A percentile compares a stretch with the other conserved stretches of the same genome.
These are phyloP conservation scores for Pimephales promelas DNA, from an alignment of 2,113 vertebrate species.

Conservation along the genomic window DNA sequence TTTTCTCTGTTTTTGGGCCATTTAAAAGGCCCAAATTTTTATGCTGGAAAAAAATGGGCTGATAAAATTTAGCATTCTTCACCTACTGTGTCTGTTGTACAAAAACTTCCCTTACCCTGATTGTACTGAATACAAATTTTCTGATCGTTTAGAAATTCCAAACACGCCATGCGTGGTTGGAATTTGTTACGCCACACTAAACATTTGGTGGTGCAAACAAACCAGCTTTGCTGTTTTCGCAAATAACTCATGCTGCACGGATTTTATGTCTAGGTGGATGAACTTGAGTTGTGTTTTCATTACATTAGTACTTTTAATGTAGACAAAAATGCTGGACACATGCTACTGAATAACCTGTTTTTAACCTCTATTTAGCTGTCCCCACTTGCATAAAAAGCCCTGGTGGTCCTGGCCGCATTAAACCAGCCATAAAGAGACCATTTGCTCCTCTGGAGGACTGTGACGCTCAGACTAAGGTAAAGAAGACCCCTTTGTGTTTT, in stretches of 20 bases:
- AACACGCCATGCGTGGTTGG: too few relatives aligned
- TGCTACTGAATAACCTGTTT: not conserved
- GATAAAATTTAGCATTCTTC: not conserved
- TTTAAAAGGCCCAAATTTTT: too few relatives aligned
- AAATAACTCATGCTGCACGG: not conserved
- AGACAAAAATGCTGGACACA: not conserved
- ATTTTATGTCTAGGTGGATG: not conserved
- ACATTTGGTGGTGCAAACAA: conserved; percentile 8
- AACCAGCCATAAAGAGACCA: conserved; percentile 70
- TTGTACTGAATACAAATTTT: not conserved
- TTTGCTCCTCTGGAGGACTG: conserved; percentile 64
- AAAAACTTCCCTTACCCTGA: not conserved
- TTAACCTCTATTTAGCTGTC: conserved; percentile 69
- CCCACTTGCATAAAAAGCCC: conserved; percentile 80
- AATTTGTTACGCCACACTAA: not conserved
- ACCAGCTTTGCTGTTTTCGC: not conserved
- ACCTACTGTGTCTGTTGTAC: not conserved
- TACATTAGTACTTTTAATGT: not conserved
- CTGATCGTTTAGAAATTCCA: too few relatives aligned
- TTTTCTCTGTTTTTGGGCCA: too few relatives aligned
- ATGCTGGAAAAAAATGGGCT: too few relatives aligned
- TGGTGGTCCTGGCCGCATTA: conserved; percentile 60
- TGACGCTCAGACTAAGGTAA: conserved; percentile 67
- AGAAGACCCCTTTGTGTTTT: conserved; percentile 18
- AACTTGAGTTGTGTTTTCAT: not conserved